Evolutionary conservation across 2,113 vertebrate genomes (phyloP), one percentile per base, ranked within the genome.

Genomic region (Phyllostomus discolor): DNA sequence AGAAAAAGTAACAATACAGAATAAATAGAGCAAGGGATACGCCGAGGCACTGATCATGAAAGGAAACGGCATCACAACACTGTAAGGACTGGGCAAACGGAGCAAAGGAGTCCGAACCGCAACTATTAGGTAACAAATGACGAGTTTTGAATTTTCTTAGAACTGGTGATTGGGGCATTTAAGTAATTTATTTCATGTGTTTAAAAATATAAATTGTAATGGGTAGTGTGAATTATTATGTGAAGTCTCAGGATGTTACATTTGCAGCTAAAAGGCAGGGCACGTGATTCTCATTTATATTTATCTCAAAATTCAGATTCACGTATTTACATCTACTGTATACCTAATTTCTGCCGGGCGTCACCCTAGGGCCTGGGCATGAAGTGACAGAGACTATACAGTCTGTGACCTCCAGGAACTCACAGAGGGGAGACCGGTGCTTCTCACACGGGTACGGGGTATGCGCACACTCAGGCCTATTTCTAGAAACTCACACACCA

Each of bases 281-380:
- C 62, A 94, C 91, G 94, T 96, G 86, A 82, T 73, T 86, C 78
- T 95, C 57, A 72, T 59, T 85, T 59, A 91, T 88, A 94, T 94
- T 80, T 90, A 90, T 31, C 85, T 96, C 70, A 85, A 91, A 72
- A 17, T 52, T 90, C 70, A 85, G 52, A 90, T 66, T 95, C 35
- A 88, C 79, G 88, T 66, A 84, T 67, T 88, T 80, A 86, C 70
- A 83, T 91, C 93, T 93, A 64, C 12, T 88, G 17, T 67, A 22
- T 20, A 67, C 81, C 95, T 90, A 87, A 84, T 76, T 94, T 92
- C 66, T 88, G 70, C 64, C 50, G 52, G 69, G 79, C 67, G 73
- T 75, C n/a, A 28, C 46, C 78, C 43, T 15, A n/a, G 26, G 73
- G 50, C 14, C 14, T 24, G 24, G 62, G 84, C 80, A 90, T 64